Evolutionary conservation across 2,113 vertebrate species (phyloP).

Genomic region (Pongo pygmaeus): DNA sequence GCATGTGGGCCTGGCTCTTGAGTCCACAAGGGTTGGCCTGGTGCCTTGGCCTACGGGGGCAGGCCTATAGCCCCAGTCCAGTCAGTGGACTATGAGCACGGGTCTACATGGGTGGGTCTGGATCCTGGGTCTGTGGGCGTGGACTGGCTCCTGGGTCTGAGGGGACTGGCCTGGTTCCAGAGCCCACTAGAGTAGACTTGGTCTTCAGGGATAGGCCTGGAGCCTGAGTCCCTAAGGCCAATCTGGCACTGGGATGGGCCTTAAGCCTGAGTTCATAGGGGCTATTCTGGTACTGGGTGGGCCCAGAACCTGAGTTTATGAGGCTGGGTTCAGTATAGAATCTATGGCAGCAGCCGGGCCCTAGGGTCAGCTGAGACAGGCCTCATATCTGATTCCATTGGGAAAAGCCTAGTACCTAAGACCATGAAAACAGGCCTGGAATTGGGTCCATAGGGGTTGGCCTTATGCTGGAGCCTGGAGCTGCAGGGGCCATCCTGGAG

Average conservation of each 20-base stretch:
- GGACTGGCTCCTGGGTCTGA: background rate
- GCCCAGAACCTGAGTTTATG: background rate
- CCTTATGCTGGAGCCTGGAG: background rate
- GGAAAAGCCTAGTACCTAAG: background rate
- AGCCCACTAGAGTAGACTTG: background rate
- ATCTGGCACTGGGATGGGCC: background rate
- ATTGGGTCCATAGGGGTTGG: background rate
- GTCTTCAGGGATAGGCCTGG: background rate
- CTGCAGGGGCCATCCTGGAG: background rate
- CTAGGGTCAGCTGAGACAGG: background rate
- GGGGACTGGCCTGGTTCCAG: background rate
- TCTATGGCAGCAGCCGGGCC: background rate
- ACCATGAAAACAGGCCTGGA: background rate
- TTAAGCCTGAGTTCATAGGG: background rate
- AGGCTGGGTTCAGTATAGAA: background rate
- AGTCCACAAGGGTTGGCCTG: background rate
- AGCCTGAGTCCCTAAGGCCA: background rate
- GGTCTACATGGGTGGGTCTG: background rate
- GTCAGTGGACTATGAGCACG: background rate
- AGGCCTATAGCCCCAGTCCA: background rate
- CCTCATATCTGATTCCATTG: background rate
- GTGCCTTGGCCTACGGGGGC: background rate
- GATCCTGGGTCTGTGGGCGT: background rate
- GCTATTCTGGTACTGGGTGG: background rate
- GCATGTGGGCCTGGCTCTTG: background rate